Evolutionary conservation across 2,888 invertebrate species (phyloP), one percentile per base, ranked within the genome.

Genomic region (Hesperia comma): DNA sequence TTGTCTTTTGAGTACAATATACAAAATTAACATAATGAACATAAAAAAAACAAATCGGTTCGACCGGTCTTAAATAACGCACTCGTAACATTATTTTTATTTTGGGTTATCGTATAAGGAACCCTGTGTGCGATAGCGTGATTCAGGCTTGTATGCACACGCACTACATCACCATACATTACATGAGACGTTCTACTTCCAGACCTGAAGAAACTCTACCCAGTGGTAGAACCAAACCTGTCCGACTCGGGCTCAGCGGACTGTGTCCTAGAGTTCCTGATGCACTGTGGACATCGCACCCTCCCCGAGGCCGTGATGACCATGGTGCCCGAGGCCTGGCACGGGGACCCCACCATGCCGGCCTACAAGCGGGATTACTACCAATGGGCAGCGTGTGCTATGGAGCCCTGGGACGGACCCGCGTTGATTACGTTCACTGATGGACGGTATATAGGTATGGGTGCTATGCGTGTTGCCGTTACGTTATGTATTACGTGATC

Each of bases 351-450:
- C 69, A 96, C 97, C 32, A 99, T 99, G 99, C 94, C 97, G 0
- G 94, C 95, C 71, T 97, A 98, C 81, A 99, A 99, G 88, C 95
- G 97, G 61, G 97, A 98, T 81, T 99, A 98, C 86, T 99, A 99
- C 90, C 96, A 98, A 75, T 99, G 99, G 99, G 97, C 98, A 14
- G 96, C 98, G 0, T 99, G 97, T 81, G 97, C 96, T 17, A 99
- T 99, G 99, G 99, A 99, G 85, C 99, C 99, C 0, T 99, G 99
- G 99, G 99, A 99, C 88, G 99, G 99, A 33, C 97, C 98, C 1
- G 99, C 99, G 0, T 93, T 99, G 70, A 95, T 99, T 66, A 98
- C 99, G 0, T 99, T 99, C 89, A 98, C 99, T 57, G 99, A 99
- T 90, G 99, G 99, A 37, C 95, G 99, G 37, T 99, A 98, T 83